phyloP scores from a whole-genome alignment of 1,140 invertebrate species.

The Eufriesea mexicana region DNA sequence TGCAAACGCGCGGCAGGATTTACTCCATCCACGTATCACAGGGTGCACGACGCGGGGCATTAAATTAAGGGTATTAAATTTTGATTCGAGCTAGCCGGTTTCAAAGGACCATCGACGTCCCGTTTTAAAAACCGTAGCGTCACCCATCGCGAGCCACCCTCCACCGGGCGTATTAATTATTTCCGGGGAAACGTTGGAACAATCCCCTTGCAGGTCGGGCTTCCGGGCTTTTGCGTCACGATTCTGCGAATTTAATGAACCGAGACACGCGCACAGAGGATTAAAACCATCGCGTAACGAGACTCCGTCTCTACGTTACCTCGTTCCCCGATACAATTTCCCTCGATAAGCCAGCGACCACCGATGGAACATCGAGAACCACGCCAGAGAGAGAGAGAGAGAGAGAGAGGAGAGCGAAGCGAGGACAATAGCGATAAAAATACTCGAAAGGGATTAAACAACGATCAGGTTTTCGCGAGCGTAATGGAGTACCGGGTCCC shows the following conservation, averaged over 20 bases:
- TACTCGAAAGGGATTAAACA: no score
- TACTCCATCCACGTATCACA: no score
- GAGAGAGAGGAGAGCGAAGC: background rate
- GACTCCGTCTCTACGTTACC: background rate
- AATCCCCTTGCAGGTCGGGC: background rate
- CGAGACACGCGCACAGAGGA: constrained; percentile 7
- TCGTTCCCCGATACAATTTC: background rate
- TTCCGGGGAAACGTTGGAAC: constrained; percentile 3
- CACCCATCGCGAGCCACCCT: background rate
- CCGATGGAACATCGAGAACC: background rate
- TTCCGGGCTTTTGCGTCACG: constrained; percentile 17
- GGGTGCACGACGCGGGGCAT: no score
- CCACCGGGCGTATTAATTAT: constrained; percentile 11
- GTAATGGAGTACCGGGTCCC: background rate
- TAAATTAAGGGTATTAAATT: background rate
- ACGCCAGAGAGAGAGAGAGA: background rate
- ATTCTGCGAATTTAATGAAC: constrained; percentile 18
- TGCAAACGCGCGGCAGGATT: background rate
- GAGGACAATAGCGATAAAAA: background rate
- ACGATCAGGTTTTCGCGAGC: background rate
- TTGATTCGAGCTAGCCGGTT: no score
- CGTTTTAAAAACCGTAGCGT: background rate
- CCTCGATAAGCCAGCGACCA: background rate
- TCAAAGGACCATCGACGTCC: background rate
- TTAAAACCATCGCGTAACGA: constrained; percentile 8